Percentiles rank a stretch among this genome's conserved stretches.
Conservation (phyloP, 2,113 vertebrate genomes). For the Sinocyclocheilus grahami region DNA sequence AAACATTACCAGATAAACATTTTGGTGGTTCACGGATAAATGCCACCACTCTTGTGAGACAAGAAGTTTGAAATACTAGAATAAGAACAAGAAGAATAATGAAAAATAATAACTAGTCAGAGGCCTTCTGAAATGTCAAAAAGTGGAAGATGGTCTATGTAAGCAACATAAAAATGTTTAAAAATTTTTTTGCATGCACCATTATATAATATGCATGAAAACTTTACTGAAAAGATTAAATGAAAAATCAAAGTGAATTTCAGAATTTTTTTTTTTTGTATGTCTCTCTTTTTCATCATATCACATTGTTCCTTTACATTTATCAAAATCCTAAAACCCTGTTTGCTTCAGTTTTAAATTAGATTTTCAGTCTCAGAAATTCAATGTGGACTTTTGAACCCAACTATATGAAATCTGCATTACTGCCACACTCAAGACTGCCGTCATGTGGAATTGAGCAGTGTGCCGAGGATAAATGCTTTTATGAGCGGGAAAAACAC, state of each 20-base stretch:
- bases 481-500: conserved; percentile 11
- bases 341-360: not conserved
- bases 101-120: not conserved
- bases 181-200: not conserved
- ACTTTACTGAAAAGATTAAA: not conserved
- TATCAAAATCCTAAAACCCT: conserved; percentile 10
- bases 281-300: not conserved
- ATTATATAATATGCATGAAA: not conserved
- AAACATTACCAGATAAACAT: not conserved
- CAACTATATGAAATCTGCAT: not conserved
- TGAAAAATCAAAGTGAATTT: not conserved
- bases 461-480: conserved; percentile 2
- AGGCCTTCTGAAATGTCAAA: not conserved
- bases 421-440: not conserved
- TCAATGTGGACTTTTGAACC: not conserved
- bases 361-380: not conserved
- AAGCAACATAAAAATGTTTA: not conserved
- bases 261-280: not conserved
- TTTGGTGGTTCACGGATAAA: not conserved
- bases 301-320: not conserved
- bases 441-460: conserved; percentile 14
- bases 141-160: not conserved
- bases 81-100: not conserved
- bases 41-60: not conserved
- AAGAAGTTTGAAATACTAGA: not conserved